Conservation (phyloP, 2,797 vertebrate species). For the Crypturellus tataupa region DNA sequence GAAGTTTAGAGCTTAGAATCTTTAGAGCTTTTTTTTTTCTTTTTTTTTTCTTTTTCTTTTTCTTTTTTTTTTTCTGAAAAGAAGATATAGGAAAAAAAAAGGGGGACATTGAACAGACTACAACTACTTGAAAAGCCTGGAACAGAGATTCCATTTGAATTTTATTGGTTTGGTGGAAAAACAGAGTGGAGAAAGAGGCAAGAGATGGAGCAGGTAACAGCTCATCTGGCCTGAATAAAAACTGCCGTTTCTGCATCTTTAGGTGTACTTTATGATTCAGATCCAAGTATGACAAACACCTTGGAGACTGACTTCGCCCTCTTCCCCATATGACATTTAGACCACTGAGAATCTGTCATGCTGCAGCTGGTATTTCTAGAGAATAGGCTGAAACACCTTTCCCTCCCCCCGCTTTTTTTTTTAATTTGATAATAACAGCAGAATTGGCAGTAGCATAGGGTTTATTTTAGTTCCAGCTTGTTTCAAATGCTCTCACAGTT, state of each 20-base stretch:
- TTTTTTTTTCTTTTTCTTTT: accelerated
- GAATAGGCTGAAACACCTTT: neutral
- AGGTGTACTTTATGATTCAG: neutral
- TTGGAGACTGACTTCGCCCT: neutral
- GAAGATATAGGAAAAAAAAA: neutral
- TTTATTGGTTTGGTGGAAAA: neutral
- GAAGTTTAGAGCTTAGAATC: neutral
- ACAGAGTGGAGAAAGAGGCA: neutral
- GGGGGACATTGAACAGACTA: accelerated
- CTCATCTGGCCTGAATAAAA: neutral
- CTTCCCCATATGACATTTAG: accelerated
- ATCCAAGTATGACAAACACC: neutral
- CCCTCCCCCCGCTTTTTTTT: neutral
- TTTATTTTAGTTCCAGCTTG: slow-evolving; percentile 16
- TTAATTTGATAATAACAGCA: neutral
- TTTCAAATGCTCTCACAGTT: neutral
- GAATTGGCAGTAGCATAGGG: neutral
- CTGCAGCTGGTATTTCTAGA: neutral
- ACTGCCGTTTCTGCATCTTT: neutral
- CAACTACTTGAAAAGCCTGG: neutral
- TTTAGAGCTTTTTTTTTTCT: neutral
- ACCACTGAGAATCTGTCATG: neutral
- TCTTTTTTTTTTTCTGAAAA: neutral
- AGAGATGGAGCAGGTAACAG: neutral
- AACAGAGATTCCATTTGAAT: neutral